A percentile compares a stretch with the other conserved stretches of the same genome.
phyloP scores from a whole-genome alignment of 2,797 vertebrate species.

The Borostomias antarcticus region DNA sequence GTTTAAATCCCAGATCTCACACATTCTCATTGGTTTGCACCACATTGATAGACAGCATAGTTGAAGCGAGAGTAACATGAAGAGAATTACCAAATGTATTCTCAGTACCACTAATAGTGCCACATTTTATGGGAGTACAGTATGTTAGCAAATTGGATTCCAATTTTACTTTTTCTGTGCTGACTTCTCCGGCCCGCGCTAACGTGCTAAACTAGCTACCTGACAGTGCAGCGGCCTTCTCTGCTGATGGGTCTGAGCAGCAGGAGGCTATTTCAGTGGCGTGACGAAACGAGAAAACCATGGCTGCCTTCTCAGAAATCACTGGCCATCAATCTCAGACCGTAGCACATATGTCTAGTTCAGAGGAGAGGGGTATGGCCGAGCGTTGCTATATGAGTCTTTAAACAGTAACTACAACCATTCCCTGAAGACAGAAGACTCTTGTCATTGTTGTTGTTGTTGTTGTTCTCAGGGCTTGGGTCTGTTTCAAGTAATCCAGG shows the following conservation, averaged over 20 bases:
- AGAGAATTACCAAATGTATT: neutral
- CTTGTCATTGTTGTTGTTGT: constrained; percentile 44
- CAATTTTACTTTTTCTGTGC: neutral
- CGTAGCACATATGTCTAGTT: constrained; percentile 35
- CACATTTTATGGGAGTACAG: neutral
- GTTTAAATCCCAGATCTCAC: neutral
- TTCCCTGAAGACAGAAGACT: constrained; percentile 47
- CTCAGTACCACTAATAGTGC: neutral
- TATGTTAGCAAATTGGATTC: neutral
- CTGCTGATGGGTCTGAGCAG: constrained; percentile 73
- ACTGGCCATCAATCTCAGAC: constrained; percentile 66
- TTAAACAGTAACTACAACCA: constrained; percentile 50
- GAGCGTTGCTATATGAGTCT: constrained; percentile 41
- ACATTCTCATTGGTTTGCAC: neutral
- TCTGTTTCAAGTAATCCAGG: constrained; percentile 99
- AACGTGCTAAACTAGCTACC: constrained; percentile 15
- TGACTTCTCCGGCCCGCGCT: neutral
- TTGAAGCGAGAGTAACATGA: neutral
- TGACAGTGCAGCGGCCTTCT: constrained; percentile 62
- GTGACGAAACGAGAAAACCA: constrained; percentile 69
- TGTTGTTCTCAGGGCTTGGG: constrained; percentile 67
- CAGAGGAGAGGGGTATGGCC: constrained; percentile 28
- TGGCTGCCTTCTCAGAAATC: constrained; percentile 75
- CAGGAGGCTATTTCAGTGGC: constrained; percentile 76
- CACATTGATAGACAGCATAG: neutral